Evolutionary conservation across 2,797 vertebrate genomes (phyloP).

Genomic region (Hirundo rustica): DNA sequence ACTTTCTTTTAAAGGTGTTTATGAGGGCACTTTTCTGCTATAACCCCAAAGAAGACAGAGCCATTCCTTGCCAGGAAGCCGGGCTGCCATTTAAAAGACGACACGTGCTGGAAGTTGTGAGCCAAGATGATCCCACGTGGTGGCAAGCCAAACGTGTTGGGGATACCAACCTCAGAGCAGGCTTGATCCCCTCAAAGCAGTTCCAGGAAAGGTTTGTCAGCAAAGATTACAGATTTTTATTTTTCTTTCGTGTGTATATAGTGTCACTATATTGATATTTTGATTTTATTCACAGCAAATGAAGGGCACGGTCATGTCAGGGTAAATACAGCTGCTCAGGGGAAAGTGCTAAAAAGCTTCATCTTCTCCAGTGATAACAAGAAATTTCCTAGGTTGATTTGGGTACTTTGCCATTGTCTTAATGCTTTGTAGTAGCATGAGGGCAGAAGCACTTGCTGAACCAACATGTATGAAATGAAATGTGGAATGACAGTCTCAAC

Average conservation of each 20-base stretch:
- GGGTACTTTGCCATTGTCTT: not conserved
- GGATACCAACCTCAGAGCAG: slow-evolving; percentile 78
- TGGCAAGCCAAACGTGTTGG: slow-evolving; percentile 82
- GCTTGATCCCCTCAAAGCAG: slow-evolving; percentile 80
- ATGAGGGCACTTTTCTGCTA: slow-evolving; percentile 82
- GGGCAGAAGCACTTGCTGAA: not conserved
- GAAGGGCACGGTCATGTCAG: not conserved
- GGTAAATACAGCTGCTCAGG: not conserved
- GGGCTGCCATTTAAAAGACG: slow-evolving; percentile 76
- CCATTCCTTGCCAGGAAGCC: slow-evolving; percentile 81
- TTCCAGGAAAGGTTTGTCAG: slow-evolving; percentile 80
- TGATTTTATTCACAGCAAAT: not conserved
- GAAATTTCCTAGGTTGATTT: not conserved
- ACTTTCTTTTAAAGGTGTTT: slow-evolving; percentile 70
- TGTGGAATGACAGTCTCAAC: not conserved
- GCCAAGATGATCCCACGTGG: slow-evolving; percentile 80
- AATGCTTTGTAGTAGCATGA: not conserved
- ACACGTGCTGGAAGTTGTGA: slow-evolving; percentile 79
- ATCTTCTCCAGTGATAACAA: not conserved
- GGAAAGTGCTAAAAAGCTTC: not conserved
- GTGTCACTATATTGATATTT: not conserved
- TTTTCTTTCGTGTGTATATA: not conserved
- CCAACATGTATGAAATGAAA: not conserved
- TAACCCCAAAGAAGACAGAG: slow-evolving; percentile 77
- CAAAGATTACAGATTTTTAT: not conserved